phyloP scores from a whole-genome alignment of 2,113 vertebrate species.

The Rhabdomys dilectus region DNA sequence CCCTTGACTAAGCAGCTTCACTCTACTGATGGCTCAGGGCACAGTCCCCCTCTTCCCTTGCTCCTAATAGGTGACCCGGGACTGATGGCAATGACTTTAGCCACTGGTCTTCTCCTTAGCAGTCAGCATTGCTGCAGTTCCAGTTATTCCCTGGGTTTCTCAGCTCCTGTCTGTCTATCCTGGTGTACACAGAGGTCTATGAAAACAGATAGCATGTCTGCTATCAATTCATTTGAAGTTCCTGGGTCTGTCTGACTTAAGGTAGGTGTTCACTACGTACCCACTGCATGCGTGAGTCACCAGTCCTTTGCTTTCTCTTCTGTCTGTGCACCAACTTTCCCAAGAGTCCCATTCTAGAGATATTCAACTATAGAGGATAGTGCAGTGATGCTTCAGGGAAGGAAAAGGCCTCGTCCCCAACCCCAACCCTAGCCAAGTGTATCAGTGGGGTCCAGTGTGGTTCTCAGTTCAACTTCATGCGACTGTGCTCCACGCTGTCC shows the following conservation, averaged over 20 bases:
- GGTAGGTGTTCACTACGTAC: neutral
- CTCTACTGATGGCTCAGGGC: rapidly evolving
- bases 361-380: neutral
- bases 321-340: neutral
- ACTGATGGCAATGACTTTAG: neutral
- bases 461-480: neutral
- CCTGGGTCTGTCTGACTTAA: neutral
- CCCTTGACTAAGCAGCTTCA: rapidly evolving
- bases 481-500: neutral
- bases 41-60: neutral
- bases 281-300: neutral
- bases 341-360: neutral
- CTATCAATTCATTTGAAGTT: neutral
- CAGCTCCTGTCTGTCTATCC: neutral
- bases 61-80: neutral
- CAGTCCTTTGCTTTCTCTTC: neutral
- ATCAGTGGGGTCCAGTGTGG: neutral
- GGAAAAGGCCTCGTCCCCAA: neutral
- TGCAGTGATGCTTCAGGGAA: neutral
- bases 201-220: neutral
- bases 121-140: neutral
- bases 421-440: too few relatives aligned
- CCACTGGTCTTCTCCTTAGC: neutral
- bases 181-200: neutral
- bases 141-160: neutral